Evolutionary conservation across 2,888 invertebrate species (phyloP), one percentile per base, ranked within the genome.

Genomic region (Acrobasis suavella): DNA sequence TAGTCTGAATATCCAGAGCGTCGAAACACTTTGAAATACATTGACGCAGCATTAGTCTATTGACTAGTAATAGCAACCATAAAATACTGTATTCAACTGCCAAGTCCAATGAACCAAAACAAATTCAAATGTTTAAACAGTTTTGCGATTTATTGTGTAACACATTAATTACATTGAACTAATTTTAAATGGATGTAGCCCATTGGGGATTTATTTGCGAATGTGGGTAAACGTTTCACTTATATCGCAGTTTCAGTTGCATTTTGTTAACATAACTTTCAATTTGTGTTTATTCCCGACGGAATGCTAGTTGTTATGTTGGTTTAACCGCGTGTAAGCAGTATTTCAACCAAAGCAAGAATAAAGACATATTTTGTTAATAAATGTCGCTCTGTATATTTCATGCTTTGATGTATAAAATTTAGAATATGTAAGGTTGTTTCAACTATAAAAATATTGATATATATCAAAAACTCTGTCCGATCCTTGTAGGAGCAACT

Each of bases 261-360:
- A 80, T 81, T 81, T 83, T 83, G 81, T 79, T 78, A 76, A 76
- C 77, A 81, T 80, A 80, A 77, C 76, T 78, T 78, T 77, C 72
- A 77, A 80, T 84, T 80, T 82, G 73, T 75, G 76, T 80, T 75
- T 78, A 75, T 72, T 72, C 74, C 72, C 76, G 2, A n/a, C 39
- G 56, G 56, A 42, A 56, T 56, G 42, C 39, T 56, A 55, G 42
- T 56, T 37, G 52, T 52, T 42, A 42, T 39, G 12, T 14, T 14
- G 14, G 55, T 55, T 55, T 39, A 55, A 39, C 10, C 38, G 39
- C 55, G 10, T 39, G 55, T 55, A 55, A 55, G 38, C 39, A 39
- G 9, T 32, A 22, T 52, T 52, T n/a, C 37, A 37, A 14, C 46
- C 10, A 42, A 42, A 42, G 46, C 46, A n/a, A 22, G 22, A 22